Evolutionary conservation across 2,113 vertebrate genomes (phyloP), one percentile per base, ranked within the genome.

Genomic region (Podarcis muralis): DNA sequence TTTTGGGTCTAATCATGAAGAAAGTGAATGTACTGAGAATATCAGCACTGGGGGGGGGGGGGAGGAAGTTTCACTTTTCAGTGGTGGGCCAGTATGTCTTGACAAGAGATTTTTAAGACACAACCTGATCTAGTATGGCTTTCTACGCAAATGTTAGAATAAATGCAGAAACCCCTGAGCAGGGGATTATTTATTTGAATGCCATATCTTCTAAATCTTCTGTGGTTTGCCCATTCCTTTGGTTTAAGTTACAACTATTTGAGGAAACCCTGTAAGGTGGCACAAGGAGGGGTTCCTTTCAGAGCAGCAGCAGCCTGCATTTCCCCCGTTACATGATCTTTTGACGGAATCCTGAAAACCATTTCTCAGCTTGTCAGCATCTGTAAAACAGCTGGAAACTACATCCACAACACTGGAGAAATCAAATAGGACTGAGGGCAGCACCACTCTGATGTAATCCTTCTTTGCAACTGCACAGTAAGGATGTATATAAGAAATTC

Each of bases 311-410:
- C 65, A 81, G 16, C 27, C 78, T 75, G 2, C 20, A 74, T n/a
- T 85, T 76, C 79, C 74, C 65, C 27, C 82, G 72, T 83, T 85
- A 85, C 40, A 30, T 27, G 74, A 57, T 69, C 40, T 69, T 74
- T 88, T 72, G 53, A 85, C 78, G n/a, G 85, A 87, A 81, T 88
- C 27, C 30, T 18, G 9, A 91, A 78, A 83, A 66, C 53, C 30
- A 32, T 85, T 91, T 91, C 43, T 83, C 72, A 75, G 59, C 81
- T 89, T 87, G 23, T 65, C 74, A 90, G 81, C 37, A 13, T 77
- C 84, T 86, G 74, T 66, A 80, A 88, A 91, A 83, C 83, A 92
- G 81, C 77, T 77, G 81, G 78, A 65, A 53, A 74, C 30, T 43
- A n/a, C 57, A 66, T 81, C 16, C 80, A 75, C 27, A 76, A 66